Evolutionary conservation across 2,113 vertebrate genomes (phyloP).

Genomic region (Leptobrachium leishanense): DNA sequence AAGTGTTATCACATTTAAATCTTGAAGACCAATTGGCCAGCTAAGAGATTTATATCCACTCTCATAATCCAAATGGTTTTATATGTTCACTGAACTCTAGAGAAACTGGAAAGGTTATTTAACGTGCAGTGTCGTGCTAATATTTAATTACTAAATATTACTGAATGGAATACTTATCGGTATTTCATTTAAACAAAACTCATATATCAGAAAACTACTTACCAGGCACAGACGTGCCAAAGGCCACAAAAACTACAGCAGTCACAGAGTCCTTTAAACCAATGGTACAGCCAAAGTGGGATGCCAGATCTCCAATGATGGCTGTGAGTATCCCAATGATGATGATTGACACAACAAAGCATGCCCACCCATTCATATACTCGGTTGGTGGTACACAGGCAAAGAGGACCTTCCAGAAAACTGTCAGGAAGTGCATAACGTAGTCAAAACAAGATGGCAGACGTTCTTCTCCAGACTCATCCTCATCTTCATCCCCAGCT

Average conservation of each 20-base stretch:
- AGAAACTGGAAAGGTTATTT: no score
- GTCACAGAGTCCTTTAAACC: conserved; percentile 98
- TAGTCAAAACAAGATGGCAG: conserved; percentile 98
- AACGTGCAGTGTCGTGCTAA: no score
- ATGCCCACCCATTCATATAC: conserved; percentile 96
- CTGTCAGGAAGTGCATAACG: conserved; percentile 98
- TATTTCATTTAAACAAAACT: no score
- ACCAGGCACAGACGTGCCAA: conserved; percentile 96
- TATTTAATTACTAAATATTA: no score
- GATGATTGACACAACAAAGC: conserved; percentile 87
- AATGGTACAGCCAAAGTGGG: conserved; percentile 97
- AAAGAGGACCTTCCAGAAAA: conserved; percentile 99
- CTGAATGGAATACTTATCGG: no score
- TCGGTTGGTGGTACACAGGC: conserved; percentile 95
- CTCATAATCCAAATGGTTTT: no score
- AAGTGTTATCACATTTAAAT: no score
- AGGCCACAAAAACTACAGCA: conserved; percentile 91
- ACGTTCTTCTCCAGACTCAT: conserved; percentile 90
- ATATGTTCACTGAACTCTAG: no score
- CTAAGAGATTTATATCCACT: no score
- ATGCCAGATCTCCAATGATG: conserved; percentile 92
- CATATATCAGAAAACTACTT: conserved; percentile 29
- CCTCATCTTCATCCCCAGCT: conserved; percentile 89
- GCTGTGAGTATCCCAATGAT: conserved; percentile 95
- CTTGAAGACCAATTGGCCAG: no score